Conservation (phyloP, 2,888 invertebrate species). For the Dynastes maya region DNA sequence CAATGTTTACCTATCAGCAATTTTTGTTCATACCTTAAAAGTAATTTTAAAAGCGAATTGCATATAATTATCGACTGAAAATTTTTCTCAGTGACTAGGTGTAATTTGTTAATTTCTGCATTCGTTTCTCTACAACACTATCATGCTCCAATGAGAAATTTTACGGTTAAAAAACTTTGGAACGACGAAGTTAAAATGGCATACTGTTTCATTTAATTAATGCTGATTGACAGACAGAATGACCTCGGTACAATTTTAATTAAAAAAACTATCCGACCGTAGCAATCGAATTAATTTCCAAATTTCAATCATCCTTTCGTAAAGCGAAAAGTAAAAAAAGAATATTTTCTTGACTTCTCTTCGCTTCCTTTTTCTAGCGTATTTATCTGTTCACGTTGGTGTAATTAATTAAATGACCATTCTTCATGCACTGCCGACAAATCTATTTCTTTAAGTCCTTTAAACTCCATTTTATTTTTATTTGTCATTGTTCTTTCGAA, state of each 20-base stretch:
- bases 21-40: too few relatives aligned
- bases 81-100: too few relatives aligned
- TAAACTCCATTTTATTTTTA: slow-evolving; percentile 7
- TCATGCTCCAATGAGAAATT: not conserved
- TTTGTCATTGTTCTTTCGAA: not conserved
- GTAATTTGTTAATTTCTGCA: too few relatives aligned
- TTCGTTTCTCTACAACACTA: too few relatives aligned
- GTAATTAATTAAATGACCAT: slow-evolving; percentile 2
- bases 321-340: not conserved
- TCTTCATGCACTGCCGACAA: not conserved
- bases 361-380: not conserved
- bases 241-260: slow-evolving; percentile 25
- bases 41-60: too few relatives aligned
- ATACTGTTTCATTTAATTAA: slow-evolving; percentile 6
- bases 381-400: not conserved
- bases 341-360: not conserved
- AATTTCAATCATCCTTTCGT: slow-evolving; percentile 14
- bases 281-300: slow-evolving; percentile 16
- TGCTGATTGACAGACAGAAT: slow-evolving; percentile 5
- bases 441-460: not conserved
- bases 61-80: too few relatives aligned
- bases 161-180: not conserved
- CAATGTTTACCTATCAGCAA: too few relatives aligned
- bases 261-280: slow-evolving; percentile 25
- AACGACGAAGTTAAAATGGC: slow-evolving; percentile 1